Percentiles rank a stretch among this genome's conserved stretches.
These are phyloP conservation scores for Poecilia picta DNA, from an alignment of 2,797 vertebrate genomes.

Conservation along the genomic window DNA sequence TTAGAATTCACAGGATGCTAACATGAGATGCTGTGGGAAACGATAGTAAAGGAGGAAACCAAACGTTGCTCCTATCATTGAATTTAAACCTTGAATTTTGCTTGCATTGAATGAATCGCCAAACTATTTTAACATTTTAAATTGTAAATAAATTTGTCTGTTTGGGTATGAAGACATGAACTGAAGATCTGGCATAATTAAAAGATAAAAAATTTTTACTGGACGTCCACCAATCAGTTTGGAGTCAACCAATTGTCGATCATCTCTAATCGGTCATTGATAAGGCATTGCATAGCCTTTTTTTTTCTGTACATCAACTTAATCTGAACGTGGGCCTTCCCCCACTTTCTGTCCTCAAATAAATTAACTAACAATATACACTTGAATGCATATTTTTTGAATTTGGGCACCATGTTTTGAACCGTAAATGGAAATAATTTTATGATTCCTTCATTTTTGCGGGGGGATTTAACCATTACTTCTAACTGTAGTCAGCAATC, in stretches of 20 bases:
- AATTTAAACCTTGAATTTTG: neutral
- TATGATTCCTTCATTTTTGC: neutral
- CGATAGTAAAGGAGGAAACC: neutral
- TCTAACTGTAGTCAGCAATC: neutral
- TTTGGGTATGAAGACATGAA: neutral
- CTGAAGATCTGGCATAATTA: neutral
- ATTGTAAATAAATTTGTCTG: neutral
- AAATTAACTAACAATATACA: neutral
- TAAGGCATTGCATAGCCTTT: neutral
- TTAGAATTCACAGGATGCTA: neutral
- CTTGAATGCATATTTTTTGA: neutral
- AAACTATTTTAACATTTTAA: neutral
- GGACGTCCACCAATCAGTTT: neutral
- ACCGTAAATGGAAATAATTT: neutral
- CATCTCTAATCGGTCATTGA: neutral
- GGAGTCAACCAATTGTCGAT: neutral
- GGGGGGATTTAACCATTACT: neutral
- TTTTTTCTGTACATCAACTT: neutral
- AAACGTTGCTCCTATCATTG: neutral
- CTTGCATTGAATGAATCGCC: neutral
- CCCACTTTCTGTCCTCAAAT: neutral
- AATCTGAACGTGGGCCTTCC: neutral
- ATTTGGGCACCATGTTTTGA: neutral
- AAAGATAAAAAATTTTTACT: neutral
- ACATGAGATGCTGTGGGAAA: neutral